Conservation (phyloP, 2,797 vertebrate genomes). For the Cossypha dichroa region DNA sequence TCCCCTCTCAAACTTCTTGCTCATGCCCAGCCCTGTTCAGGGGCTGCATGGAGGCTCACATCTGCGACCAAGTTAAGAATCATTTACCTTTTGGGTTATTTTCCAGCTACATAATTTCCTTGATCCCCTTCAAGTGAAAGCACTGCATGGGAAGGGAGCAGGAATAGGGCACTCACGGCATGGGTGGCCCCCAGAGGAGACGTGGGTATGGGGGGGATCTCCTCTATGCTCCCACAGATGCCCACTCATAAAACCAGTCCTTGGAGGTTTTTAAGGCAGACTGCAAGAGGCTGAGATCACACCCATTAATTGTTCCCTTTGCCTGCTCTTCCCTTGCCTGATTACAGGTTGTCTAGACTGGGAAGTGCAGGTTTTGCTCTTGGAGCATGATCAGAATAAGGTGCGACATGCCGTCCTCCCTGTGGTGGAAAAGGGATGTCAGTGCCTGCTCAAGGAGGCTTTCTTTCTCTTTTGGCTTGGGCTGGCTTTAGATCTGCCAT, state of each 20-base stretch:
- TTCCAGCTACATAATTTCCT: background rate
- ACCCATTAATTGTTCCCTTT: background rate
- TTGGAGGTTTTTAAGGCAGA: background rate
- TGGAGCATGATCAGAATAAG: constrained; percentile 9
- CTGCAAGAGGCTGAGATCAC: constrained; percentile 7
- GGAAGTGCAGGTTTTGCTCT: constrained; percentile 32
- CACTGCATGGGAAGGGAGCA: accelerated
- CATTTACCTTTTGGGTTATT: background rate
- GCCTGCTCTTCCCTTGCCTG: background rate
- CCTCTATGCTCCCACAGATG: background rate
- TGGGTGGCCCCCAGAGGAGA: background rate
- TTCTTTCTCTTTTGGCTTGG: background rate
- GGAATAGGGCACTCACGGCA: background rate
- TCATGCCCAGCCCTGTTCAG: background rate
- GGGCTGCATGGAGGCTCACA: accelerated
- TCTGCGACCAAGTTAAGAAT: background rate
- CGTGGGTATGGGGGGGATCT: accelerated
- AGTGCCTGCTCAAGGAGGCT: background rate
- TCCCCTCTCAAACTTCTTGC: background rate
- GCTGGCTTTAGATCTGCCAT: background rate
- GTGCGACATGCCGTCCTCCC: accelerated
- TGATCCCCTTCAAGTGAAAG: background rate
- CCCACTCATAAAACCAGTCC: background rate
- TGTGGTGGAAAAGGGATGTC: background rate
- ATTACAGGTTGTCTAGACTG: constrained; percentile 57